Evolutionary conservation across 2,797 vertebrate species (phyloP).

Genomic region (Cryptoprocta ferox): DNA sequence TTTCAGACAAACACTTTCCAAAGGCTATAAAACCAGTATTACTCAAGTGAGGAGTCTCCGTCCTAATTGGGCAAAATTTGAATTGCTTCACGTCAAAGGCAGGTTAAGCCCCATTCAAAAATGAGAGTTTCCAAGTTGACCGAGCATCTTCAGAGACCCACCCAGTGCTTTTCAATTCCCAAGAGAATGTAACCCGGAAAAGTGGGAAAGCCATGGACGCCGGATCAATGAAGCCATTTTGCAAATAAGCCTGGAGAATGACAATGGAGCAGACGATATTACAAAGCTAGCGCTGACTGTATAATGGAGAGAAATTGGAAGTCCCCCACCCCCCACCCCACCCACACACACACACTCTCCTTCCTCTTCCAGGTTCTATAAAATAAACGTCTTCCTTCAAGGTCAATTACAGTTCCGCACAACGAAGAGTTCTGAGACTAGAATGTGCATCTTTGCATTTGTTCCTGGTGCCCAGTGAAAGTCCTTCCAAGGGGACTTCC

Average conservation of each 20-base stretch:
- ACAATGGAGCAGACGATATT: constrained; percentile 76
- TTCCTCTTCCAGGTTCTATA: constrained; percentile 31
- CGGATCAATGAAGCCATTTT: constrained; percentile 75
- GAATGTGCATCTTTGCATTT: background rate
- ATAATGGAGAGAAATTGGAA: constrained; percentile 28
- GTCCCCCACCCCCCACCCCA: background rate
- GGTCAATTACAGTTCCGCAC: constrained; percentile 39
- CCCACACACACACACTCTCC: background rate
- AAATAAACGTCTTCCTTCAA: constrained; percentile 46
- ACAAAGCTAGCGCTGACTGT: constrained; percentile 55
- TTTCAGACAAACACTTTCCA: constrained; percentile 18
- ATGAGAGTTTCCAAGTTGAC: constrained; percentile 61
- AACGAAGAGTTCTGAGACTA: constrained; percentile 32
- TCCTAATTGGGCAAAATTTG: constrained; percentile 43
- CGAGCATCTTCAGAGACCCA: constrained; percentile 59
- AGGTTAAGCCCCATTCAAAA: constrained; percentile 54
- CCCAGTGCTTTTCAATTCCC: constrained; percentile 58
- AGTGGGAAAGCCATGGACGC: constrained; percentile 63
- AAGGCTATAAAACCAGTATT: background rate
- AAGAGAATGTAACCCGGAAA: constrained; percentile 60
- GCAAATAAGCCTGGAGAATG: constrained; percentile 61
- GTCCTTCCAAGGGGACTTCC: constrained; percentile 54
- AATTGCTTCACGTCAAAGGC: constrained; percentile 52
- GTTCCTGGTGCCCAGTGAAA: constrained; percentile 42
- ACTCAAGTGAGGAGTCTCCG: background rate